Base-by-base conservation (phyloP, 2,797 vertebrate genomes). In the Graptemys geographica region DNA sequence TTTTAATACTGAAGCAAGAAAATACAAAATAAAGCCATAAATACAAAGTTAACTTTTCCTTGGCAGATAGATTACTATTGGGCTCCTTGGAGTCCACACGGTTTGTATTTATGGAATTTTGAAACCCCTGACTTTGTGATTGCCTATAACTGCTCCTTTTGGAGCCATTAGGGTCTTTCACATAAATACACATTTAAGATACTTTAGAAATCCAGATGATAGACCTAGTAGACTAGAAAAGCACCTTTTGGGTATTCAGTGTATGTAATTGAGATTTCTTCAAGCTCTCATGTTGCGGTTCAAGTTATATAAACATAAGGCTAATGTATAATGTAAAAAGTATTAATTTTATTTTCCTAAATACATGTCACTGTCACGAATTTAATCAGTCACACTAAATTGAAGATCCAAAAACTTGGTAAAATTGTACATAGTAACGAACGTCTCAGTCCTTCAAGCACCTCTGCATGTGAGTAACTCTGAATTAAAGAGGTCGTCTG, bases 151-250 rank as follows among this genome's bases (percentile, higher is more conserved):
- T 87, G 15, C 23, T 87, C 96, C 79, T 96, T 86, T 41, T 79
- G 92, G 62, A 57, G 56, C 59, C 37, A 4, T 90, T 92, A 84
- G n/a, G 53, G 55, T 79, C 87, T 94, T 76, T 87, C 83, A 84
- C 15, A 25, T 76, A 91, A 91, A 79, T 86, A n/a, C 78, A 13
- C 3, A 49, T 52, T 10, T 82, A 78, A 16, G 6, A 2, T 33
- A 82, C 92, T 95, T 92, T 87, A 81, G 82, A 95, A 95, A 87
- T n/a, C 82, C 25, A 12, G 55, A 55, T 31, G 49, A 90, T 96
- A 12, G 83, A 86, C 83, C 31, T 8, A 81, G 53, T 91, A 87
- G 87, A 27, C 57, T 88, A 65, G 7, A 74, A 52, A 55, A 53
- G 9, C 55, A 55, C 11, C 78, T 56, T 56, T 49, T 83, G 41